Evolutionary conservation across 2,113 vertebrate genomes (phyloP).

Genomic region (Emydura subglobosa): DNA sequence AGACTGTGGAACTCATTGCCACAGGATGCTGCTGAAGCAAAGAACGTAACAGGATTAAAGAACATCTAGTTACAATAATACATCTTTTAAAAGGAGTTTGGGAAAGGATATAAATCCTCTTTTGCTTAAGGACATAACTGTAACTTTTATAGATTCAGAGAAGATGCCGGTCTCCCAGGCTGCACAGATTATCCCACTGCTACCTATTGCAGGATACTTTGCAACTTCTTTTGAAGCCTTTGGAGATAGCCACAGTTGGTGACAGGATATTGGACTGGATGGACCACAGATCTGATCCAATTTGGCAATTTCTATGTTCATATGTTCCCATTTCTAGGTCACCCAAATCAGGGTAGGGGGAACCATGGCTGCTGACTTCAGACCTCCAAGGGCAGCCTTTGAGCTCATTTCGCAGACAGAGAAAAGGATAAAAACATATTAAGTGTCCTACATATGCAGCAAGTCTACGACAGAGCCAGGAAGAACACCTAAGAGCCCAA

Average conservation of each 20-base stretch:
- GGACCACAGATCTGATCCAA: not conserved
- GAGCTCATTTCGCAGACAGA: not conserved
- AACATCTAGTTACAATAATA: not conserved
- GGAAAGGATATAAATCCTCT: not conserved
- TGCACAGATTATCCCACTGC: not conserved
- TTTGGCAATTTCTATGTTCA: not conserved
- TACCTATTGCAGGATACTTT: not conserved
- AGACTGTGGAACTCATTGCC: not conserved
- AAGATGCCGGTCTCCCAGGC: not conserved
- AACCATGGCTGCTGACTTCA: not conserved
- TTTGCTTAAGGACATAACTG: not conserved
- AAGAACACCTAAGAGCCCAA: not conserved
- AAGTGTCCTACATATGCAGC: not conserved
- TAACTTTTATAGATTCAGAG: not conserved
- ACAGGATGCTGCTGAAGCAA: not conserved
- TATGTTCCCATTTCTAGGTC: not conserved
- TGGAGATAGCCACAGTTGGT: not conserved
- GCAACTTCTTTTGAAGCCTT: not conserved
- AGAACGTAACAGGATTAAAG: not conserved
- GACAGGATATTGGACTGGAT: not conserved
- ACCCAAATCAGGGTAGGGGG: not conserved
- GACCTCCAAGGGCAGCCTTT: not conserved
- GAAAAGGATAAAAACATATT: not conserved
- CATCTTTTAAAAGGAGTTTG: not conserved
- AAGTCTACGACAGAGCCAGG: not conserved